phyloP scores from a whole-genome alignment of 2,888 invertebrate genomes.

The Himalopsyche kuldschensis region DNA sequence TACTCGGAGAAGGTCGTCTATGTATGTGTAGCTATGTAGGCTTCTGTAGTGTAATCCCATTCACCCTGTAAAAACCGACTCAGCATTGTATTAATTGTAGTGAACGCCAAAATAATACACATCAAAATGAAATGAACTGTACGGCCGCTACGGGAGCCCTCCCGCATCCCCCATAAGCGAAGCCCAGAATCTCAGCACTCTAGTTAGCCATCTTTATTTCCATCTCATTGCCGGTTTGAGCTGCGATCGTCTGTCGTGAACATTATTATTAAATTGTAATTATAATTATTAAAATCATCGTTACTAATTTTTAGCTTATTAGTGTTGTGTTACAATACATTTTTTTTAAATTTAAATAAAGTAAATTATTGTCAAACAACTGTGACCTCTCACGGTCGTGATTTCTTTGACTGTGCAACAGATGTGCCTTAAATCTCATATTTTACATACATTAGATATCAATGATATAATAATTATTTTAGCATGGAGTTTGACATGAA shows the following conservation, averaged over 20 bases:
- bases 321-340: neutral
- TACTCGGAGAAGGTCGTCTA: neutral
- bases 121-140: too few species aligned
- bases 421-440: constrained; percentile 12
- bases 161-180: neutral
- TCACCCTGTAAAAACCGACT: neutral
- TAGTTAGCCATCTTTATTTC: neutral
- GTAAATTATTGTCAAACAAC: neutral
- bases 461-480: neutral
- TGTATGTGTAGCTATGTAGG: neutral
- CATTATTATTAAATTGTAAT: constrained; percentile 15
- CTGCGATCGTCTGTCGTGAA: neutral
- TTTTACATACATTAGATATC: neutral
- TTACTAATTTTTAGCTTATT: neutral
- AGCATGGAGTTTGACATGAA: neutral
- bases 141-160: neutral
- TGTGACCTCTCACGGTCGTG: neutral
- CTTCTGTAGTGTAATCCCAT: neutral
- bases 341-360: neutral
- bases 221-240: neutral
- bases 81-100: constrained; percentile 1
- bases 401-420: constrained; percentile 12
- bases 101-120: neutral
- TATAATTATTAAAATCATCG: neutral
- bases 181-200: neutral